Conservation (phyloP, 2,888 invertebrate species). For the Ditula angustiorana region DNA sequence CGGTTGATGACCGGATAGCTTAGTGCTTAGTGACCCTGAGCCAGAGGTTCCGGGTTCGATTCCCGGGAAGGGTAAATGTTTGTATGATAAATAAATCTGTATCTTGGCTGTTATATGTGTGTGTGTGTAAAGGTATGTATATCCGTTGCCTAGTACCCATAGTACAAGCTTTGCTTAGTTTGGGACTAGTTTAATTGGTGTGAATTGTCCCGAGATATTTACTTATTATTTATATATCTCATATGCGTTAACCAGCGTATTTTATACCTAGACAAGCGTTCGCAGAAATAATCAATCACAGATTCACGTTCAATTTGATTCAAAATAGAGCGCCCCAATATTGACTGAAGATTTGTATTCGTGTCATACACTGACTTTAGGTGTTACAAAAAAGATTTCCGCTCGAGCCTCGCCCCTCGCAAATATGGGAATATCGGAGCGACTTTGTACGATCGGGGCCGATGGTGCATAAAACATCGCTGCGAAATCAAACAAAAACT, state of each 20-base stretch:
- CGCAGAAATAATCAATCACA: constrained; percentile 37
- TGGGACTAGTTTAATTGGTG: too few species aligned
- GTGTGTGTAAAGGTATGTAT: too few species aligned
- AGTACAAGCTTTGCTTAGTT: too few species aligned
- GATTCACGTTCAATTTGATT: constrained; percentile 60
- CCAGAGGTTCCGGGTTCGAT: too few species aligned
- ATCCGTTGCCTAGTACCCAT: too few species aligned
- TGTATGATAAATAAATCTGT: too few species aligned
- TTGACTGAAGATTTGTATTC: constrained; percentile 68
- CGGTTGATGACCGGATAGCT: too few species aligned
- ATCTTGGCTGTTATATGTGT: too few species aligned
- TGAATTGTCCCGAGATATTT: too few species aligned
- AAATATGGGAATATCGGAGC: constrained; percentile 66
- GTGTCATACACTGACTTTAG: constrained; percentile 52
- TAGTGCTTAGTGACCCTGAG: too few species aligned
- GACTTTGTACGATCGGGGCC: constrained; percentile 58
- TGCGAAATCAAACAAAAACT: constrained; percentile 57
- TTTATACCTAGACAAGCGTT: background rate
- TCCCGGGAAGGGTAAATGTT: too few species aligned
- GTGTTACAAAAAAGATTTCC: constrained; percentile 46
- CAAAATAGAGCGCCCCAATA: constrained; percentile 50
- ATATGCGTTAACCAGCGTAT: background rate
- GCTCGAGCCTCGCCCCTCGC: constrained; percentile 54
- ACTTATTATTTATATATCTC: too few species aligned
- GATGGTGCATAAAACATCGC: constrained; percentile 76